Base-by-base conservation (phyloP, 2,888 invertebrate species). In the Mesoligia furuncula region DNA sequence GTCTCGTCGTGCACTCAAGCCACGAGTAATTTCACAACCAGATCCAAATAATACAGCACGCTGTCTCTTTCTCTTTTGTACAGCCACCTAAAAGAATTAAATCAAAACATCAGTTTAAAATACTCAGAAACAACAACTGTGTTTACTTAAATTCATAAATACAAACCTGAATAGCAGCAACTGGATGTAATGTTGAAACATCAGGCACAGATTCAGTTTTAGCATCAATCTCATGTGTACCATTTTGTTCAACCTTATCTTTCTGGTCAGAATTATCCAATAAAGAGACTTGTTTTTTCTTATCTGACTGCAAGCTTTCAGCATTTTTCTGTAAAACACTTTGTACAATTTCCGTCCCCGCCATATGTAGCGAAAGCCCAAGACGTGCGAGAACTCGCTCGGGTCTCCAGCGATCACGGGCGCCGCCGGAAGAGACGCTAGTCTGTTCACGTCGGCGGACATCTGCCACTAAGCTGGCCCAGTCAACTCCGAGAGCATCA, bases 401-500 rank as follows among this genome's bases (percentile, higher is more conserved):
- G 9, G 98, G 98, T 88, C 98, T 98, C 98, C 98, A 99, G 64
- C 98, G 97, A 85, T 98, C 97, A 82, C 98, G 97, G 1, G 98
- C 98, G 9, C 97, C 97, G 79, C 96, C 95, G 0, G 93, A 93
- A 1, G 95, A 97, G 13, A 97, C 87, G 45, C 88, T 96, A n/a
- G 94, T 93, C 81, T 97, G 97, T 85, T 96, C 96, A 7, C 96
- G 94, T 20, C 96, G 93, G 57, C 97, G 97, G 9, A 98, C 98
- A 94, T 98, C 98, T 5, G 98, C 98, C 0, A 98, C 98, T 67
- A 99, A 96, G 92, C 98, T 98, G 20, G 98, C 98, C 99, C 99
- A 99, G 94, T 99, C 99, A 2, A 99, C 99, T n/a, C 99, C 99
- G 48, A 99, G 95, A n/a, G 99, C 99, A 94, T 99, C 99, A 9